These are phyloP conservation scores for Cichladusa arquata DNA, from an alignment of 2,113 vertebrate species.

Conservation along the genomic window DNA sequence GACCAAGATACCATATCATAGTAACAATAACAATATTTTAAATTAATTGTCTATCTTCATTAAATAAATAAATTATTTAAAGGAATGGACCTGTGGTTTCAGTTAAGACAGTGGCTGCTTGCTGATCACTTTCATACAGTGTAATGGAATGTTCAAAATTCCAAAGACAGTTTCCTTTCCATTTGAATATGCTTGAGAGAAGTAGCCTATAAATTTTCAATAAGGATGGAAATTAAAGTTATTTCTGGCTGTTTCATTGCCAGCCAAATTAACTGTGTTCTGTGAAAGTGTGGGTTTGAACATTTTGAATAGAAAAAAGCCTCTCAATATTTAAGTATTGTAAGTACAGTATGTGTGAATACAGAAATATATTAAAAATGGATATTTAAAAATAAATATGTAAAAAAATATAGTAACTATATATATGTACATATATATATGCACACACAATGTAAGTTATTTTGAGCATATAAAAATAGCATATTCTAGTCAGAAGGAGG, in stretches of 20 bases:
- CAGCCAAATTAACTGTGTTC: background rate
- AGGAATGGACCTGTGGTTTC: background rate
- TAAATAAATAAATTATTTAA: background rate
- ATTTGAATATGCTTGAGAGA: background rate
- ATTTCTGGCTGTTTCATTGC: background rate
- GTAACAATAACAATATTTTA: background rate
- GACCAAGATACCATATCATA: background rate
- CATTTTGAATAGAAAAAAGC: fast-evolving
- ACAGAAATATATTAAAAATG: background rate
- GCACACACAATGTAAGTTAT: background rate
- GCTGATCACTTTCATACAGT: background rate
- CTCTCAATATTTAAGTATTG: background rate
- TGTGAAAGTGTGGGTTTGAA: background rate
- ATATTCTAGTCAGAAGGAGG: background rate
- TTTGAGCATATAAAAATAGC: background rate
- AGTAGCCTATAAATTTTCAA: background rate
- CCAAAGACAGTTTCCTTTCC: background rate
- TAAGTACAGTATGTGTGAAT: background rate
- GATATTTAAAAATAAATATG: background rate
- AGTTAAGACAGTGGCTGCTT: background rate
- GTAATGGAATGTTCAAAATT: background rate
- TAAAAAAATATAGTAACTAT: background rate
- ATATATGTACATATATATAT: background rate
- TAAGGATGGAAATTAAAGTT: background rate
- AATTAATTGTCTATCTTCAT: background rate